Percentiles rank a stretch among this genome's conserved stretches.
phyloP scores from a whole-genome alignment of 2,113 vertebrate genomes.

The Myodes glareolus region DNA sequence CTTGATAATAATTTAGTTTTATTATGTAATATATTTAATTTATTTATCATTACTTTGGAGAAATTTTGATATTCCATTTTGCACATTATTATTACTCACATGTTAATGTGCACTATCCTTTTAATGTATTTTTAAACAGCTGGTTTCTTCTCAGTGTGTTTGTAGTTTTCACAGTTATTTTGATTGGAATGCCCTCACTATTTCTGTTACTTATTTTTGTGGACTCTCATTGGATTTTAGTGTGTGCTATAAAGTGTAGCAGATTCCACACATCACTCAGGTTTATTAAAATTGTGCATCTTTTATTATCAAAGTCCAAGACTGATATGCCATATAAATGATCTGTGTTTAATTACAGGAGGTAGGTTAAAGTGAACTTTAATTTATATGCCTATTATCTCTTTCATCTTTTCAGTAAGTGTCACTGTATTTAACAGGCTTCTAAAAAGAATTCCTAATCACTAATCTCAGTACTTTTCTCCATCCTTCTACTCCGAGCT shows the following conservation, averaged over 20 bases:
- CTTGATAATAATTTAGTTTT: neutral
- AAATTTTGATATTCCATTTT: slow-evolving; percentile 4
- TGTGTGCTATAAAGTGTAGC: neutral
- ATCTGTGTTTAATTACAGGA: neutral
- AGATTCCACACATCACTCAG: neutral
- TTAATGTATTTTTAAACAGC: neutral
- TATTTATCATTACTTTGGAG: neutral
- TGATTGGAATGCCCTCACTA: neutral
- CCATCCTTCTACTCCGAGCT: neutral
- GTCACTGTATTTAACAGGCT: neutral
- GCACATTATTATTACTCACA: neutral
- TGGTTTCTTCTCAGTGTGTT: neutral
- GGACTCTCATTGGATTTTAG: neutral
- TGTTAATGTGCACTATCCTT: neutral
- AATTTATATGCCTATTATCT: neutral
- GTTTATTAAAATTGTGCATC: neutral
- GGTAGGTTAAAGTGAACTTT: neutral
- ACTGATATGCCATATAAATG: neutral
- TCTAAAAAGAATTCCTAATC: neutral
- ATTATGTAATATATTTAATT: neutral
- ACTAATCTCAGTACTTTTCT: neutral
- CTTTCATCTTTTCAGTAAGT: neutral
- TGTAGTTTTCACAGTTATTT: neutral
- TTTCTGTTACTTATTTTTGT: too few relatives aligned
- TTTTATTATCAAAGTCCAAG: neutral